phyloP scores from a whole-genome alignment of 2,888 invertebrate species.

The Cerastis leucographa region DNA sequence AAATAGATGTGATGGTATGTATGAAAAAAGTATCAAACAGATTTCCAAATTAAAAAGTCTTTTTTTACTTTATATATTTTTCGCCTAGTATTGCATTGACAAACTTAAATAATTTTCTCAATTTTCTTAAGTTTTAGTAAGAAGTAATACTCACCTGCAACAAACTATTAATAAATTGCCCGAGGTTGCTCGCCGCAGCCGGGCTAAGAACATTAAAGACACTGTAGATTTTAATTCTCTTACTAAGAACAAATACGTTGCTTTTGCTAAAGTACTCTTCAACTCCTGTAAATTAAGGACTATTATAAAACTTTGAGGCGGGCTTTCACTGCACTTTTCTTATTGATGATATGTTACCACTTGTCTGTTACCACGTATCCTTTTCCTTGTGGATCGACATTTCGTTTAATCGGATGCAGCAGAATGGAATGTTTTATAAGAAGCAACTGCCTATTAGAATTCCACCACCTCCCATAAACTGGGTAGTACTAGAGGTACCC shows the following conservation, averaged over 20 bases:
- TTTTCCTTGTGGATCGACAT: background rate
- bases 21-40: too few species aligned
- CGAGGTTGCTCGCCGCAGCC: constrained; percentile 2
- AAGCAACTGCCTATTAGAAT: background rate
- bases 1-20: too few species aligned
- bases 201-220: background rate
- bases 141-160: constrained; percentile 8
- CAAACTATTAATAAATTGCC: constrained; percentile 7
- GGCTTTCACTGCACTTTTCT: too few species aligned
- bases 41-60: too few species aligned
- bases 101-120: background rate
- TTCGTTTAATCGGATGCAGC: background rate
- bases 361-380: too few species aligned
- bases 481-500: background rate
- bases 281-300: background rate
- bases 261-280: background rate
- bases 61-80: too few species aligned
- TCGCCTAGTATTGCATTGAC: too few species aligned
- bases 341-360: too few species aligned
- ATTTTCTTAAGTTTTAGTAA: constrained; percentile 8
- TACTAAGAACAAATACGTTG: constrained; percentile 14
- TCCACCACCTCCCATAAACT: background rate
- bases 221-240: background rate
- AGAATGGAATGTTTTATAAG: background rate
- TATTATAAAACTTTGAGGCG: background rate